Base-by-base conservation (phyloP, 2,113 vertebrate genomes). In the Pomatostomus ruficeps region DNA sequence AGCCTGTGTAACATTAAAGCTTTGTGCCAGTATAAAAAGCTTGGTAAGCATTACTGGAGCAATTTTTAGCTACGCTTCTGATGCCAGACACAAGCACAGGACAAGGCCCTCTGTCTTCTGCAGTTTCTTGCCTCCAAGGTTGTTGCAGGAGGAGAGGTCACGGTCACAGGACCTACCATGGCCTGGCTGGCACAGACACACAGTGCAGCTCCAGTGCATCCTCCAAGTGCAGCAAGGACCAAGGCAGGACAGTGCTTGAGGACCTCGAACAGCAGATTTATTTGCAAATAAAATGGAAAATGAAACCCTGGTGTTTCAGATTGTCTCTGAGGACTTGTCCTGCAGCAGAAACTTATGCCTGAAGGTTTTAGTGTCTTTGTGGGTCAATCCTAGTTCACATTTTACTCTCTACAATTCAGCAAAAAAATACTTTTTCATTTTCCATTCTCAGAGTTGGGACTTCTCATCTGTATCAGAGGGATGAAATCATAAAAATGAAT, bases 131-230 rank as follows among this genome's bases (percentile, higher is more conserved):
- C 28, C 36, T 49, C 31, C 19, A 36, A 40, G 15, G 33, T 6
- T 73, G 5, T 6, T 19, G 7, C 16, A 42, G 45, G 18, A 61
- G 51, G 57, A 16, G 19, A 51, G 26, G 22, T 10, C 0, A 0
- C 28, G 38, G 17, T 51, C 42, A 28, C 31, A 40, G 33, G 6
- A 3, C 11, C 7, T 61, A 40, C 24, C 15, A 2, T 29, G 12
- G 55, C 14, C 45, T 35, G 28, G 33, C 46, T 67, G 52, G 9
- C 45, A 48, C 21, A 40, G 23, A 57, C n/a, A 31, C 2, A 4
- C 0, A 1, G 11, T 14, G 66, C 25, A 29, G 28, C 18, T 49
- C 21, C 12, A 28, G 43, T 31, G 26, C 20, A 15, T 43, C 48
- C 72, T 58, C 38, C 48, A 73, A 36, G 22, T 10, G 7, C 16